phyloP scores from a whole-genome alignment of 2,888 invertebrate species.

The Tridacna crocea region DNA sequence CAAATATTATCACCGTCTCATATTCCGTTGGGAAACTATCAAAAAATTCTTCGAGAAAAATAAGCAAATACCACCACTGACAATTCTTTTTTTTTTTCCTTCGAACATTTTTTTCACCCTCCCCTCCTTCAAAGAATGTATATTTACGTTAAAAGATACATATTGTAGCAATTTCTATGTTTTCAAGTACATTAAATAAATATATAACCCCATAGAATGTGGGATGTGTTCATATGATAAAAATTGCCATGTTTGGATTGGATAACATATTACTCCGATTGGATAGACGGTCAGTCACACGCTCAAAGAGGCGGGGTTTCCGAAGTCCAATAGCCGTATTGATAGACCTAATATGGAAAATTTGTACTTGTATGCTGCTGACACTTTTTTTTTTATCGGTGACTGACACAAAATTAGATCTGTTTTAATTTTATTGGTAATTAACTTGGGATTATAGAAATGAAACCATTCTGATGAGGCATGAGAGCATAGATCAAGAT shows the following conservation, averaged over 20 bases:
- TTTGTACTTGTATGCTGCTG: too few species aligned
- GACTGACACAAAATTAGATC: too few species aligned
- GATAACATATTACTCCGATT: constrained; percentile 24
- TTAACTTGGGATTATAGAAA: too few species aligned
- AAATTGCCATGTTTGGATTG: neutral
- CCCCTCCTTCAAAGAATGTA: constrained; percentile 3
- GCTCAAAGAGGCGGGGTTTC: constrained; percentile 30
- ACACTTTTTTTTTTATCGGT: too few species aligned
- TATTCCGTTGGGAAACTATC: neutral
- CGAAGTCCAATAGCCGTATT: constrained; percentile 10
- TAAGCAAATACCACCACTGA: neutral
- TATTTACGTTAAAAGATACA: constrained; percentile 26
- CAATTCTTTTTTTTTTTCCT: neutral
- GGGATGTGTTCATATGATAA: constrained; percentile 23
- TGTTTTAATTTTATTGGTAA: too few species aligned
- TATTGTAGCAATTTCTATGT: constrained; percentile 44
- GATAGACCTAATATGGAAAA: too few species aligned
- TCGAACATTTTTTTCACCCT: neutral
- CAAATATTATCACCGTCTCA: constrained; percentile 15
- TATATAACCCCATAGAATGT: constrained; percentile 38
- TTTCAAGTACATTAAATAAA: constrained; percentile 61
- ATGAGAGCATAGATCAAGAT: too few species aligned
- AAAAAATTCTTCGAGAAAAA: neutral
- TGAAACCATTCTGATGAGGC: too few species aligned
- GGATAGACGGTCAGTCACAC: constrained; percentile 6